These are phyloP conservation scores for Bimastos eiseni DNA, from an alignment of 2,888 invertebrate genomes.

Conservation along the genomic window DNA sequence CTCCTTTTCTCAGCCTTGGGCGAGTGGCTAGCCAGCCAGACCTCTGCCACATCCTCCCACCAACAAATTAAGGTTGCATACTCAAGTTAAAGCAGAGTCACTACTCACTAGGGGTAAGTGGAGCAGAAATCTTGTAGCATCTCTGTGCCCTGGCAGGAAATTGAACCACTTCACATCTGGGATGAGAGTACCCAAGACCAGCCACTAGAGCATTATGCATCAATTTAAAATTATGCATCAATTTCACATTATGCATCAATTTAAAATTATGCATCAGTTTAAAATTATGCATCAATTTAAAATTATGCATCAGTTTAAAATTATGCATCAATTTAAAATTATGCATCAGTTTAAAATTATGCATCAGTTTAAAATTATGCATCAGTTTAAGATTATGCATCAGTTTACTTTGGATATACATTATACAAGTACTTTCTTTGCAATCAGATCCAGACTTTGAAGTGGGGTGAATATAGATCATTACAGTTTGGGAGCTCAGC, in stretches of 20 bases:
- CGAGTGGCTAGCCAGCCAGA: too few species aligned
- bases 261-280: too few species aligned
- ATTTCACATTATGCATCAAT: neutral
- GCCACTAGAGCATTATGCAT: neutral
- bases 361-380: neutral
- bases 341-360: neutral
- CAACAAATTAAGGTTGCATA: too few species aligned
- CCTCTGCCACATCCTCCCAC: too few species aligned
- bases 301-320: neutral
- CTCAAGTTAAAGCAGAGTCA: too few species aligned
- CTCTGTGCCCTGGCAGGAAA: too few species aligned
- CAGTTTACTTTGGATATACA: neutral
- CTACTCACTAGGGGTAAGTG: too few species aligned
- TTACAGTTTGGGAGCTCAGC: too few species aligned
- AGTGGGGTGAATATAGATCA: neutral
- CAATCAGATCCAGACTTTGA: neutral
- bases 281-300: neutral
- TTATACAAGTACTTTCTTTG: neutral
- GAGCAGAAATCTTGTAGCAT: too few species aligned
- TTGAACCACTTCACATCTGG: too few species aligned
- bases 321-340: neutral
- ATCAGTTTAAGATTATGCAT: too few species aligned
- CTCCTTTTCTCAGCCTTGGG: too few species aligned
- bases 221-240: neutral
- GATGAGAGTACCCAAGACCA: neutral